These are phyloP conservation scores for Amphimallon solstitiale DNA, from an alignment of 2,888 invertebrate species.

Conservation along the genomic window DNA sequence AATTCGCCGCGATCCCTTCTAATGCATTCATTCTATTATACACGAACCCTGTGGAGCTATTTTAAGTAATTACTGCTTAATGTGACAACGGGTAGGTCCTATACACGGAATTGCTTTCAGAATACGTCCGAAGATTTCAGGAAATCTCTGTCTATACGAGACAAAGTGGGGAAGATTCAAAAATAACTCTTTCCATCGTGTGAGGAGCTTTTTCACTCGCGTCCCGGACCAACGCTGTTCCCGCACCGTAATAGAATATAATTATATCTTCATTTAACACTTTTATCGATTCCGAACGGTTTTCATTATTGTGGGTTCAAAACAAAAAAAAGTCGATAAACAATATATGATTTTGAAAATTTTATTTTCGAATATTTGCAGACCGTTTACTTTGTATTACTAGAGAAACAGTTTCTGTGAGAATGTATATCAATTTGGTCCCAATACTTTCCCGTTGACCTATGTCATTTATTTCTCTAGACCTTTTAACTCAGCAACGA, in stretches of 20 bases:
- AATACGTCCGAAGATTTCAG: not conserved
- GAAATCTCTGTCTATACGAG: too few relatives aligned
- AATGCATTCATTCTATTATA: constrained; percentile 18
- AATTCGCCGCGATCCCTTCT: not conserved
- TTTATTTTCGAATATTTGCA: too few relatives aligned
- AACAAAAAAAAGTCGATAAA: too few relatives aligned
- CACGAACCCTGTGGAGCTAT: constrained; percentile 7
- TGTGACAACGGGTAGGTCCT: constrained; percentile 20
- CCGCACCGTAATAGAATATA: not conserved
- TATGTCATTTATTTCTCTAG: too few relatives aligned
- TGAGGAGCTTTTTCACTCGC: not conserved
- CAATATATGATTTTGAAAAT: too few relatives aligned
- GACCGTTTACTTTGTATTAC: too few relatives aligned
- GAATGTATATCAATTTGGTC: too few relatives aligned
- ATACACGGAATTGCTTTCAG: constrained; percentile 21
- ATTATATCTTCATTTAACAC: constrained; percentile 13
- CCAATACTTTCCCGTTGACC: too few relatives aligned
- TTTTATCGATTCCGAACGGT: constrained; percentile 15
- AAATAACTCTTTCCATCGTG: constrained; percentile 1
- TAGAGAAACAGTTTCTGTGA: too few relatives aligned
- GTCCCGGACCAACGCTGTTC: not conserved
- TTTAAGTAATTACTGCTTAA: constrained; percentile 27
- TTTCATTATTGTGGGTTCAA: too few relatives aligned
- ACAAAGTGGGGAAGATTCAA: not conserved
- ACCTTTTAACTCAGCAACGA: too few relatives aligned